Evolutionary conservation across 2,888 invertebrate genomes (phyloP), one percentile per base, ranked within the genome.

Genomic region (Ischnura elegans): DNA sequence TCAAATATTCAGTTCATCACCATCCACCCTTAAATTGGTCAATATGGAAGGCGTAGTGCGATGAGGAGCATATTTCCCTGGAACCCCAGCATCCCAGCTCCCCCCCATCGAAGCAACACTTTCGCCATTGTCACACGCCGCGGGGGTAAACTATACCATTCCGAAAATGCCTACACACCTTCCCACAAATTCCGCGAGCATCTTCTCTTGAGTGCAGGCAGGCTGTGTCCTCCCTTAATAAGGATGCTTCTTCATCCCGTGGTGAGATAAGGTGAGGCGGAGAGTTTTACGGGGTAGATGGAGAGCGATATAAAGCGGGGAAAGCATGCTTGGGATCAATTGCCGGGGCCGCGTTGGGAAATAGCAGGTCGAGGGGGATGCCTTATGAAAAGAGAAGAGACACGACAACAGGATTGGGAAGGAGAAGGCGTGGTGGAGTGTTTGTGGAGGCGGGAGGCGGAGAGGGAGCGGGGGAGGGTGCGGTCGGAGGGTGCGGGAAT

Each of bases 291-390:
- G 61, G 25, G 61, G n/a, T 25, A 46, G 51, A 36, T 19, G 42
- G 87, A 25, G 55, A 55, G 42, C 45, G 90, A 43, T 45, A 86
- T 45, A 25, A 61, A 90, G 76, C 42, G 87, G 13, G 51, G 43
- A 51, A 87, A n/a, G 47, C 36, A 51, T 87, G 36, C 87, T 87
- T 51, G 87, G 21, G 47, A 87, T 51, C 87, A 90, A 90, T 61
- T 55, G 61, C 61, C 61, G 90, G 43, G 90, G 90, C 45, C 90
- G n/a, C 36, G n/a, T 90, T 90, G 90, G 51, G 45, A 90, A 90
- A 90, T 4, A 61, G 61, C 2, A 16, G 76, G 76, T 10, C 36
- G 76, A 16, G n/a, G 76, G 29, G 61, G 61, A 90, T 43, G 43
- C 90, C 66, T 61, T 90, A 90, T 55, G 66, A 90, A 90, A 61